These are phyloP conservation scores for Callosobruchus maculatus DNA, from an alignment of 2,888 invertebrate genomes.

Conservation along the genomic window DNA sequence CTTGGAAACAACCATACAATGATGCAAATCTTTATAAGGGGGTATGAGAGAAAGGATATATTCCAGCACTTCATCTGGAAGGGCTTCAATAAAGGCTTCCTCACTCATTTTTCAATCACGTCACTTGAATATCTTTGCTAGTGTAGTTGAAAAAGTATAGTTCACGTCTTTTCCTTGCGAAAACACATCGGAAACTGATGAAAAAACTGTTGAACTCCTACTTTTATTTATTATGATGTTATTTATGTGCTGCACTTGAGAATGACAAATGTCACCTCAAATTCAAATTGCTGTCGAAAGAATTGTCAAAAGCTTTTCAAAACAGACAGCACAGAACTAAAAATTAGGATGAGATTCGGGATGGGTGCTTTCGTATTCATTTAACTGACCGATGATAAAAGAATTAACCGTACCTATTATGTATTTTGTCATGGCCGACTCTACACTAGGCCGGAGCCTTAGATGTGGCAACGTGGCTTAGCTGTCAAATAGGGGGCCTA, in stretches of 20 bases:
- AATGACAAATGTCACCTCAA: background rate
- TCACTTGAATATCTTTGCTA: background rate
- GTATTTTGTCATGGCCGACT: no score
- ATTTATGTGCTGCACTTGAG: background rate
- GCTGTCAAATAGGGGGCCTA: no score
- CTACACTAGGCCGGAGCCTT: no score
- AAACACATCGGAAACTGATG: background rate
- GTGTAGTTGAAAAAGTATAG: background rate
- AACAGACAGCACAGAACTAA: no score
- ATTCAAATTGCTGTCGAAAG: background rate
- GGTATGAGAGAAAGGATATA: conserved; percentile 85
- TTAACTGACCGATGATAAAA: no score
- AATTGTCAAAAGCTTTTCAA: background rate
- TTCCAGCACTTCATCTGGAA: conserved; percentile 92
- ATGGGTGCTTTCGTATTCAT: no score
- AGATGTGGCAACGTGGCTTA: no score
- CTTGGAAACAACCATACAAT: conserved; percentile 81
- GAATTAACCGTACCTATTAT: no score
- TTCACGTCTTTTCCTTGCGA: background rate
- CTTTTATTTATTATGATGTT: background rate
- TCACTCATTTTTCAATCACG: conserved; percentile 8
- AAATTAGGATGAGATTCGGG: no score
- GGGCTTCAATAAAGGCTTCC: conserved; percentile 56
- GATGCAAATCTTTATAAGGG: conserved; percentile 86
- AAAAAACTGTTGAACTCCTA: background rate